A percentile compares a stretch with the other conserved stretches of the same genome.
phyloP scores from a whole-genome alignment of 2,113 vertebrate species.

The Smithornis capensis region DNA sequence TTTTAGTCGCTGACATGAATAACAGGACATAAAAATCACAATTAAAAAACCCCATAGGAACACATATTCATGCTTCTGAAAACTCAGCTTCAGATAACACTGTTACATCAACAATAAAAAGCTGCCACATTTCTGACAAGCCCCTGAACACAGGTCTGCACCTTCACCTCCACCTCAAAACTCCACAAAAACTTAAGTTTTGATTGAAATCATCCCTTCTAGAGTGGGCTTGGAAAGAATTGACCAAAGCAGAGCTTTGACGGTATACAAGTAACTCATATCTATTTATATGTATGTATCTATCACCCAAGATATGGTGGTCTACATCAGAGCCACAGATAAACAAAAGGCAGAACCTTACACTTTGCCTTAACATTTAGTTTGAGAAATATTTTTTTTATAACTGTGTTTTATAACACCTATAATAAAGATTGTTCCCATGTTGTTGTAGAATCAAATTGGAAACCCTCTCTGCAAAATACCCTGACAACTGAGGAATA shows the following conservation, averaged over 20 bases:
- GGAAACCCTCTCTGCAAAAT: background rate
- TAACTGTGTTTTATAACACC: background rate
- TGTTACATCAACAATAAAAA: background rate
- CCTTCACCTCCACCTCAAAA: background rate
- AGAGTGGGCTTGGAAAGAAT: background rate
- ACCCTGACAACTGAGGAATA: background rate
- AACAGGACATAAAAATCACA: background rate
- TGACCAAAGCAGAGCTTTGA: background rate
- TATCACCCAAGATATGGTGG: accelerated
- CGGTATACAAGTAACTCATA: accelerated
- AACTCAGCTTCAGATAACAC: background rate
- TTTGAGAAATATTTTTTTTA: no score
- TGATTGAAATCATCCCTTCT: accelerated
- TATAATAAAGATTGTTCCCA: background rate
- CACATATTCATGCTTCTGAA: background rate
- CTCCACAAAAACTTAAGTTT: accelerated
- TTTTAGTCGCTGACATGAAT: background rate
- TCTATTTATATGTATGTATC: no score
- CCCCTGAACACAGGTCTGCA: accelerated
- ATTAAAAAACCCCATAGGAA: background rate
- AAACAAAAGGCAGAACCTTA: no score
- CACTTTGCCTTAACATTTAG: no score
- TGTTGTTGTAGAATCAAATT: accelerated
- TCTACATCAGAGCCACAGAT: background rate
- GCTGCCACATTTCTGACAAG: background rate